A percentile compares a stretch with the other conserved stretches of the same genome.
Conservation (phyloP, 2,888 invertebrate species). For the Anticlea derivata region DNA sequence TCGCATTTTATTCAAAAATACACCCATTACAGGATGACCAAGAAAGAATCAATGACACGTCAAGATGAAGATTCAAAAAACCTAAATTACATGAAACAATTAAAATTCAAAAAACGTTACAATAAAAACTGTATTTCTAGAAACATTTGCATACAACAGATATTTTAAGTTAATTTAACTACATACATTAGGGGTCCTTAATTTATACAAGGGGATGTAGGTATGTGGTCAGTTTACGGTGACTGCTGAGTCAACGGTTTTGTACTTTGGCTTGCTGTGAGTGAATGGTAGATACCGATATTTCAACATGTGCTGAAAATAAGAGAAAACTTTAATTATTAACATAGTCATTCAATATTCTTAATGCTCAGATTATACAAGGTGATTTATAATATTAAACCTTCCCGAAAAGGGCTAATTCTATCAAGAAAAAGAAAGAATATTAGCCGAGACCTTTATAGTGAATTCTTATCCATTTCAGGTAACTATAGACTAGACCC, state of each 20-base stretch:
- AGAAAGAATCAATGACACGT: too few relatives aligned
- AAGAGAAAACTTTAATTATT: constrained; percentile 1
- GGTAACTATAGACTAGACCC: too few relatives aligned
- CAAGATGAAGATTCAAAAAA: too few relatives aligned
- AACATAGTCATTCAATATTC: neutral
- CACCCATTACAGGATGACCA: too few relatives aligned
- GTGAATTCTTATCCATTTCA: too few relatives aligned
- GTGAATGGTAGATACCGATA: constrained; percentile 99
- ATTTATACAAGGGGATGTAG: constrained; percentile 38
- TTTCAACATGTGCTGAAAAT: constrained; percentile 98
- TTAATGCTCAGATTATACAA: too few relatives aligned
- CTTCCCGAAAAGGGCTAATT: too few relatives aligned
- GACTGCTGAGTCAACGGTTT: constrained; percentile 80
- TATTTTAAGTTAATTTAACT: constrained; percentile 67
- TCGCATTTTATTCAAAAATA: too few relatives aligned
- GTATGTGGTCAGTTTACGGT: constrained; percentile 69
- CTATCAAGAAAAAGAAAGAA: too few relatives aligned
- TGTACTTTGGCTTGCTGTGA: constrained; percentile 98
- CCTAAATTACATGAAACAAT: constrained; percentile 15
- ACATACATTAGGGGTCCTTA: constrained; percentile 52
- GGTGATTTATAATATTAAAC: too few relatives aligned
- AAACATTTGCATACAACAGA: constrained; percentile 77
- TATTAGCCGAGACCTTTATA: too few relatives aligned
- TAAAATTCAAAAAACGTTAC: constrained; percentile 66
- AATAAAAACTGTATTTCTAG: constrained; percentile 81